These are phyloP conservation scores for Etia nguti DNA, from an alignment of 2,113 vertebrate species.

Conservation along the genomic window DNA sequence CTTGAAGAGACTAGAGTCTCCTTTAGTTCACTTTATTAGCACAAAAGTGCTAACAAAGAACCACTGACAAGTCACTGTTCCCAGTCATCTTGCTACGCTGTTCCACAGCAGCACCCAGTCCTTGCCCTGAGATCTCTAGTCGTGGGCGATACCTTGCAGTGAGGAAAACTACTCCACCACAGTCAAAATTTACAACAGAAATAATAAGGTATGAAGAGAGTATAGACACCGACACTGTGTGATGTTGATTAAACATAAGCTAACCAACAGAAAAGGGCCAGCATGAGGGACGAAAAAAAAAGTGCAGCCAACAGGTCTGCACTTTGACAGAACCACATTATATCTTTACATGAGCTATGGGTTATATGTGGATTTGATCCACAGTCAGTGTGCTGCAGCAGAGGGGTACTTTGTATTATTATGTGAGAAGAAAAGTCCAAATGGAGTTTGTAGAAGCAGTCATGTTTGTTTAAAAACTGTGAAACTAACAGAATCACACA, in stretches of 20 bases:
- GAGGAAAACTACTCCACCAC: neutral
- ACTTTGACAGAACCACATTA: neutral
- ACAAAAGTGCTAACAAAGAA: neutral
- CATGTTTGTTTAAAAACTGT: neutral
- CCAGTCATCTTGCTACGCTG: neutral
- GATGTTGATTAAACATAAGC: neutral
- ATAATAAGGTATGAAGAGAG: neutral
- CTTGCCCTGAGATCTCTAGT: neutral
- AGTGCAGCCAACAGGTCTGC: neutral
- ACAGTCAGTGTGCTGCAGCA: neutral
- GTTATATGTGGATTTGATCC: neutral
- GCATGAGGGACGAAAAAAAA: neutral
- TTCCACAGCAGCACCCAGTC: neutral
- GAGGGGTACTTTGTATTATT: neutral
- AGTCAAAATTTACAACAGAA: neutral
- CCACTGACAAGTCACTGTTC: neutral
- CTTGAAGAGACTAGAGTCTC: neutral
- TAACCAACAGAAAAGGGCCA: neutral
- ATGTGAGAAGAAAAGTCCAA: neutral
- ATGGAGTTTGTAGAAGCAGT: neutral
- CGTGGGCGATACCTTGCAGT: neutral
- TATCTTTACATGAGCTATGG: neutral
- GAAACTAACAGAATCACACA: neutral
- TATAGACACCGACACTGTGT: neutral
- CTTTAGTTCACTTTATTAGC: neutral